phyloP scores from a whole-genome alignment of 2,113 vertebrate species.

The Neolamprologus toae region DNA sequence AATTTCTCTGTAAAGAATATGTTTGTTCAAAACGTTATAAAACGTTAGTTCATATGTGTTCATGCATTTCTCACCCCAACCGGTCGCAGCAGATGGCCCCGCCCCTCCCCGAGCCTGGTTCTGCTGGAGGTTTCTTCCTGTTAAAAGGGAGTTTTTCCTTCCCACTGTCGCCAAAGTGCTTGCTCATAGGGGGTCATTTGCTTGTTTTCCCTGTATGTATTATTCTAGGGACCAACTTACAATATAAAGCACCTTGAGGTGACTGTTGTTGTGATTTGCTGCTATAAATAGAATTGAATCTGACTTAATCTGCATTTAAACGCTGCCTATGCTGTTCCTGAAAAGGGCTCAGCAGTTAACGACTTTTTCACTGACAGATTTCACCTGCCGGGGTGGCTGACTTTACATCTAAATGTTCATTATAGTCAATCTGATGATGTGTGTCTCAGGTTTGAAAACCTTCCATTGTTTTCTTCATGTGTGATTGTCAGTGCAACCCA shows the following conservation, averaged over 20 bases:
- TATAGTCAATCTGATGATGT: background rate
- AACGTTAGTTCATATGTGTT: slow-evolving; percentile 3
- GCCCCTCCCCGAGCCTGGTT: background rate
- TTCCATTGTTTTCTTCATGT: background rate
- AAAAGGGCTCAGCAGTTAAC: background rate
- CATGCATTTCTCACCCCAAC: background rate
- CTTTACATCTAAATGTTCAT: background rate
- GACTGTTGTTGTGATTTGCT: background rate
- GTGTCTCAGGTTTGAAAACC: background rate
- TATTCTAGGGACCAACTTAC: background rate
- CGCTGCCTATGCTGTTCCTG: background rate
- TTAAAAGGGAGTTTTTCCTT: background rate
- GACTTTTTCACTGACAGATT: background rate
- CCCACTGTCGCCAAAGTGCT: background rate
- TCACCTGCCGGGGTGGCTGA: background rate
- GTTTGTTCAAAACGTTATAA: slow-evolving; percentile 14
- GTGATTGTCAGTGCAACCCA: background rate
- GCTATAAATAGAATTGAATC: background rate
- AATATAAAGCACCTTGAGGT: background rate
- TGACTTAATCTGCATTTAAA: background rate
- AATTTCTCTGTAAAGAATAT: slow-evolving; percentile 29
- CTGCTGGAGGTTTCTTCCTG: background rate
- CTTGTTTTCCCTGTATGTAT: background rate
- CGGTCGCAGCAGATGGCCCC: fast-evolving
- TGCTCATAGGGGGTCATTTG: fast-evolving